Conservation (phyloP, 2,797 vertebrate species). For the Lateolabrax maculatus region DNA sequence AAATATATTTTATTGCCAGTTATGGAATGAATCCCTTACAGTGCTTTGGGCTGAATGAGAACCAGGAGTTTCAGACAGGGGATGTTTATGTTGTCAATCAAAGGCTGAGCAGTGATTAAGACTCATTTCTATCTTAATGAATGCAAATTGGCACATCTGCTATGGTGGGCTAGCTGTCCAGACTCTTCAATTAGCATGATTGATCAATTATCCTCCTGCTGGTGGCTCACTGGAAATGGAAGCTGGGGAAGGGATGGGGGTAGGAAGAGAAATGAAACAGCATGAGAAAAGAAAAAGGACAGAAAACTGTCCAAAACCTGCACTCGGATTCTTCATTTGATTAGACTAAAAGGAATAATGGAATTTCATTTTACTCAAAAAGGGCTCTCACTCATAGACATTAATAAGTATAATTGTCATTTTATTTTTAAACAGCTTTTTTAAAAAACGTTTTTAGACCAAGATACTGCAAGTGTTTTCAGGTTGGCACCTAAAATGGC, state of each 20-base stretch:
- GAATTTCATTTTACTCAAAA: conserved; percentile 37
- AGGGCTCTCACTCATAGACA: conserved; percentile 16
- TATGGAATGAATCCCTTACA: conserved; percentile 50
- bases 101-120: conserved; percentile 85
- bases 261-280: conserved; percentile 58
- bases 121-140: conserved; percentile 87
- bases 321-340: conserved; percentile 59
- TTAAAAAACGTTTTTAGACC: too few relatives aligned
- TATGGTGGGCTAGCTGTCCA: conserved; percentile 87
- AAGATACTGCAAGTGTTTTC: neutral
- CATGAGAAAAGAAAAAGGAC: conserved; percentile 32
- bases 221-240: conserved; percentile 76
- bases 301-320: conserved; percentile 37
- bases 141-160: conserved; percentile 92
- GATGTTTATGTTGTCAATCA: conserved; percentile 87
- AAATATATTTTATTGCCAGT: conserved; percentile 44
- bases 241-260: conserved; percentile 39
- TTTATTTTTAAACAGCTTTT: conserved; percentile 13
- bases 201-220: conserved; percentile 89
- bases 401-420: conserved; percentile 20
- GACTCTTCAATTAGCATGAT: conserved; percentile 90
- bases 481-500: neutral
- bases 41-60: conserved; percentile 54
- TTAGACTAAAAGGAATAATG: conserved; percentile 57
- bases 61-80: conserved; percentile 70